phyloP scores from a whole-genome alignment of 2,888 invertebrate species.

The Anoplius nigerrimus region DNA sequence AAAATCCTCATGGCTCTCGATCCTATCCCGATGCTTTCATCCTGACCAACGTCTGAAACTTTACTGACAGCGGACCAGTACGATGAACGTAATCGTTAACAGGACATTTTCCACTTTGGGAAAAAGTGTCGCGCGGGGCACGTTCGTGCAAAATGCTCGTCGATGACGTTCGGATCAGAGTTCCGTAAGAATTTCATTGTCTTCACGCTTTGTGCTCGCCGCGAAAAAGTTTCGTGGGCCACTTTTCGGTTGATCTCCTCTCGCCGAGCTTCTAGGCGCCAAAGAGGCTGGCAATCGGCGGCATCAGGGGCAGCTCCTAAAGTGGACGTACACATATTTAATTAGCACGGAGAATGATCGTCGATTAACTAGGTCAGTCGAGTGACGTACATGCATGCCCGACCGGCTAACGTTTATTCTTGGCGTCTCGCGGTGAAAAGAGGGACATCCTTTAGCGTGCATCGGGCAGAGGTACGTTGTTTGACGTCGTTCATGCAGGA shows the following conservation, averaged over 20 bases:
- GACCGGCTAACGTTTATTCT: conserved; percentile 58
- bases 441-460: background rate
- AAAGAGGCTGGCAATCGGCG: conserved; percentile 3
- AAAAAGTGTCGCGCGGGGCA: no score
- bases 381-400: conserved; percentile 54
- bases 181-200: no score
- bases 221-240: no score
- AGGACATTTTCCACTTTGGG: no score
- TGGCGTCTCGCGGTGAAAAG: conserved; percentile 32
- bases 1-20: no score
- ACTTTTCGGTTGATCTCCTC: background rate
- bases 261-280: background rate
- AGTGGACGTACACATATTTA: conserved; percentile 50
- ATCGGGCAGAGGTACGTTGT: background rate
- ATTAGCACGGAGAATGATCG: conserved; percentile 58
- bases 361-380: conserved; percentile 60
- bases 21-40: no score
- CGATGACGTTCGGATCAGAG: no score
- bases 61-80: no score
- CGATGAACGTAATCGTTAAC: no score
- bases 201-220: no score
- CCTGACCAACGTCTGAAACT: no score
- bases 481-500: conserved; percentile 1
- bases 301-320: conserved; percentile 31
- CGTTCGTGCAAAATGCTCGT: no score